Evolutionary conservation across 2,113 vertebrate genomes (phyloP), one percentile per base, ranked within the genome.

Genomic region (Takifugu flavidus): DNA sequence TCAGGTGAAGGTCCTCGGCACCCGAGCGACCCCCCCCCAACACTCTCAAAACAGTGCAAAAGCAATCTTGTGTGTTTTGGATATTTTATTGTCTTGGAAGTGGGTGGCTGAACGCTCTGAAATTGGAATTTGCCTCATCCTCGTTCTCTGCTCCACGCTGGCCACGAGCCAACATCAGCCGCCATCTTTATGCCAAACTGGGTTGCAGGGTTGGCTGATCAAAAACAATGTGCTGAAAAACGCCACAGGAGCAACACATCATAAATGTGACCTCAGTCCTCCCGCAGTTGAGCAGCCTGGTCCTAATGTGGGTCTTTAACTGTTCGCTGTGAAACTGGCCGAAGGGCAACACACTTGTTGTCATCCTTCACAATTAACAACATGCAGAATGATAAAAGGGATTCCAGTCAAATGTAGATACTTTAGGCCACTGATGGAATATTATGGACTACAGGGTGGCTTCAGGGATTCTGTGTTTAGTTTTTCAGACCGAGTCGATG

Each of bases 161-260:
- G 87, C 83, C 49, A 14, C 13, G 62, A 62, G 84, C 83, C 89
- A 89, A 85, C 80, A 73, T 82, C 67, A 82, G 78, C 78, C 77
- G 82, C 84, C 83, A 88, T 85, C 77, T 86, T 86, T 88, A 76
- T 85, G 85, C 87, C 86, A 87, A 90, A 88, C 77, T 83, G 79
- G 80, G 85, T 83, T 82, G 87, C 84, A 87, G 79, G 82, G 84
- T 86, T 81, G 80, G 81, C 72, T 88, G 82, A 84, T 85, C 77
- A 86, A 75, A 82, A 87, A 90, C 86, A 89, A 90, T 72, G 67
- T 67, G 55, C 83, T 70, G 71, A 82, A 74, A 74, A 83, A 70
- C 77, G 74, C 76, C 65, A 65, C 75, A 60, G 65, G 81, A 84
- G 74, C 62, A 83, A 76, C 72, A 80, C 84, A 84, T 85, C 77